A percentile compares a stretch with the other conserved stretches of the same genome.
Evolutionary conservation across 2,797 vertebrate species (phyloP).

Genomic region (Menidia menidia): DNA sequence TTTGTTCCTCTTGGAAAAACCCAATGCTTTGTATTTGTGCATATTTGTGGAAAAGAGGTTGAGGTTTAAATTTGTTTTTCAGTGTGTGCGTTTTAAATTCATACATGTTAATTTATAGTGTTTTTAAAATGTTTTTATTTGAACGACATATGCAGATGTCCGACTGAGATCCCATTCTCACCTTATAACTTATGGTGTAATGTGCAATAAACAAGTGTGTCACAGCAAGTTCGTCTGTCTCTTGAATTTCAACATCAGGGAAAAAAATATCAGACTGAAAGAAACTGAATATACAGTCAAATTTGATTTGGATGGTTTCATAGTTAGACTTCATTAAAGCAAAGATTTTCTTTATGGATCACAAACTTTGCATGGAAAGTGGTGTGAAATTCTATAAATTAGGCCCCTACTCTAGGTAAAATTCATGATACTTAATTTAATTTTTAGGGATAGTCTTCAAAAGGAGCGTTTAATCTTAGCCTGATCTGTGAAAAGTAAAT

Average conservation of each 20-base stretch:
- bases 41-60: not conserved
- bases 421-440: too few species aligned
- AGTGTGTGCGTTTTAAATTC: not conserved
- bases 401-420: too few species aligned
- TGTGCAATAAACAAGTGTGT: slow-evolving; percentile 71
- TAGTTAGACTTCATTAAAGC: too few species aligned
- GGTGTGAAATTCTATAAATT: too few species aligned
- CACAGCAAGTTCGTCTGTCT: slow-evolving; percentile 7
- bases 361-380: too few species aligned
- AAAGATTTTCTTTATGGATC: too few species aligned
- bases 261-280: too few species aligned
- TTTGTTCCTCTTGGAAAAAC: not conserved
- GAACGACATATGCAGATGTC: not conserved
- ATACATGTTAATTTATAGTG: slow-evolving; percentile 7
- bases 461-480: too few species aligned
- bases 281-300: too few species aligned
- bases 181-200: slow-evolving; percentile 33
- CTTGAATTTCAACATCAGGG: slow-evolving; percentile 2
- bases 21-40: not conserved
- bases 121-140: slow-evolving; percentile 10
- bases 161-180: slow-evolving; percentile 6
- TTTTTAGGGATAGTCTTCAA: too few species aligned
- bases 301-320: too few species aligned
- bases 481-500: too few species aligned
- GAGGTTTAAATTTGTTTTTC: slow-evolving; percentile 5